Percentiles rank a stretch among this genome's conserved stretches.
Evolutionary conservation across 2,113 vertebrate species (phyloP).

Genomic region (Channa maculata): DNA sequence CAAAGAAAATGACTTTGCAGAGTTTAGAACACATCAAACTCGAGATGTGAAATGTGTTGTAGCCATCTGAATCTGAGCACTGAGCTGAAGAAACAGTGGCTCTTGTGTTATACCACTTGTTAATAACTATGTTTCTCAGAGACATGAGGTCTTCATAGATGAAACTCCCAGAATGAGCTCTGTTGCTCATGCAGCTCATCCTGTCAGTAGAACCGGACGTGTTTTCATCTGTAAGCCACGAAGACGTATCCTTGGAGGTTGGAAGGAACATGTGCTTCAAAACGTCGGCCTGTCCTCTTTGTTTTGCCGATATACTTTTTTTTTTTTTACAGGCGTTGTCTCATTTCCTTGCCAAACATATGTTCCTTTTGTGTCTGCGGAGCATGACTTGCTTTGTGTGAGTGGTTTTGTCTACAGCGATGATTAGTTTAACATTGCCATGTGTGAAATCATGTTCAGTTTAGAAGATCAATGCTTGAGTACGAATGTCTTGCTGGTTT

Average conservation of each 20-base stretch:
- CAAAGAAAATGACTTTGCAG: too few species aligned
- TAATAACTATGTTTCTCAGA: background rate
- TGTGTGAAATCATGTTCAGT: constrained; percentile 46
- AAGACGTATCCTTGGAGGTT: constrained; percentile 15
- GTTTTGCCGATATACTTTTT: constrained; percentile 20
- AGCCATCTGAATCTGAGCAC: too few species aligned
- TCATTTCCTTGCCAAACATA: constrained; percentile 47
- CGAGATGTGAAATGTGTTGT: too few species aligned
- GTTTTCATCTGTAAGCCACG: constrained; percentile 27
- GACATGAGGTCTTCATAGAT: constrained; percentile 2
- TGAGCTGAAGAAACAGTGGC: too few species aligned
- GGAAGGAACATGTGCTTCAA: constrained; percentile 40
- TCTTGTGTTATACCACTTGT: too few species aligned
- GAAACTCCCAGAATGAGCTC: constrained; percentile 4
- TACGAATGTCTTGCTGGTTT: constrained; percentile 10
- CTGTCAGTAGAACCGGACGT: constrained; percentile 1
- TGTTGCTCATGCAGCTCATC: constrained; percentile 4
- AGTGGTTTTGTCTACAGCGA: background rate
- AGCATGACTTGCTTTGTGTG: background rate
- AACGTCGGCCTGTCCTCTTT: constrained; percentile 2
- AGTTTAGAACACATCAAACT: too few species aligned
- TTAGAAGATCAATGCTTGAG: constrained; percentile 29
- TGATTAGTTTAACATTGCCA: constrained; percentile 5
- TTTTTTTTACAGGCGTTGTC: constrained; percentile 26
- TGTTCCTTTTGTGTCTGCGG: constrained; percentile 29